Evolutionary conservation across 2,113 vertebrate genomes (phyloP), one percentile per base, ranked within the genome.

Genomic region (Pungitius pungitius): DNA sequence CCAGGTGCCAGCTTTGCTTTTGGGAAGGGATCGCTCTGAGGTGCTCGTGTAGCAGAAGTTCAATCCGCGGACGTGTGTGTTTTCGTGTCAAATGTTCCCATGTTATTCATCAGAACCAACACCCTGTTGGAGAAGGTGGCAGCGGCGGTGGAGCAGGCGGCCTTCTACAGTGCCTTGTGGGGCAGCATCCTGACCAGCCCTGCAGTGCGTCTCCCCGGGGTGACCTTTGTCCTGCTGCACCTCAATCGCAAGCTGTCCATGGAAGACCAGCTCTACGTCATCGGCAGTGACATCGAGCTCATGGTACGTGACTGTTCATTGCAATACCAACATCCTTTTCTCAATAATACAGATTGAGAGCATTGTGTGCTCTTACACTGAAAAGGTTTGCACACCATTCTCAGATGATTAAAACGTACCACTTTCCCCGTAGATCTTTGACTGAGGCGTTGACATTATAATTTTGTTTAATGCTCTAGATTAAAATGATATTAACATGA

Each of bases 241-340:
- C 91, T 99, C 78, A 99, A 99, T 84, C 95, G 97, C 72, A 99
- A 98, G 84, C 96, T 99, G 60, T 97, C 97, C 37, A 99, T 99
- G 98, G 98, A 99, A 89, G 98, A 99, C 84, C 98, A 99, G 59
- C 97, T 99, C 57, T 99, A 97, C 68, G 94, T 99, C 84, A 99
- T 99, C 60, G 98, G 98, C 90, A 99, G 95, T 75, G 98, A 99
- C 90, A 99, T 99, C 59, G 98, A 98, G 71, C 92, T 99, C 86
- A 99, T 99, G 98, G 98, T 99, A 94, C 72, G 8, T 27, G 35
- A 61, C 22, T 14, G 22, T 12, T 18, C 22, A 61, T 11, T 1
- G 3, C 20, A 37, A 26, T 56, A 30, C 27, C 27, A n/a, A 30
- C 47, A 13, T 24, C 6, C 8, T 13, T 12, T 40, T 9, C 6